phyloP scores from a whole-genome alignment of 2,113 vertebrate species.

The Ochotona curzoniae region DNA sequence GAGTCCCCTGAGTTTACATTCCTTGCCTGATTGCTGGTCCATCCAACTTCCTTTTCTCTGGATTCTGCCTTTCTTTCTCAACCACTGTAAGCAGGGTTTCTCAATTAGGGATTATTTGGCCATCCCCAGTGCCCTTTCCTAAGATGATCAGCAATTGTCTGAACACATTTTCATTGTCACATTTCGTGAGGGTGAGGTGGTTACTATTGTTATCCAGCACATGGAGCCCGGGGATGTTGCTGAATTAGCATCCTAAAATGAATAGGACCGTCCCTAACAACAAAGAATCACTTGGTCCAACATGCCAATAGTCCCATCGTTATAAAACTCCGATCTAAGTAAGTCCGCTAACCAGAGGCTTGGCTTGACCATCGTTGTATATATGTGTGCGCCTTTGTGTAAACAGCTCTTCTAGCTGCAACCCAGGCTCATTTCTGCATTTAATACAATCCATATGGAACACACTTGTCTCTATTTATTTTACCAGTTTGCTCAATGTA shows the following conservation, averaged over 20 bases:
- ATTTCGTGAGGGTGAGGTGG: background rate
- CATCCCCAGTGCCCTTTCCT: rapidly evolving
- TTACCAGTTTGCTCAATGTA: background rate
- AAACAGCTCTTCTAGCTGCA: background rate
- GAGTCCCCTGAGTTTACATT: background rate
- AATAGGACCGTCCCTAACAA: background rate
- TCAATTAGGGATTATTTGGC: background rate
- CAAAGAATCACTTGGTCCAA: background rate
- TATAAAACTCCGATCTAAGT: conserved; percentile 13
- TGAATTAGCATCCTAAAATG: background rate
- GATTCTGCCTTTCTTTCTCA: background rate
- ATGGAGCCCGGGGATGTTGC: background rate
- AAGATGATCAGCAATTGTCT: background rate
- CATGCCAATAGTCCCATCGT: background rate
- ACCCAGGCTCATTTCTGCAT: background rate
- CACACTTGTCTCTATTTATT: background rate
- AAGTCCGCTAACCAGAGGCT: background rate
- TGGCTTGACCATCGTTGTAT: background rate
- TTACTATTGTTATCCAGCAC: background rate
- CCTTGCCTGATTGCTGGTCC: background rate
- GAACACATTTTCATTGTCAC: background rate
- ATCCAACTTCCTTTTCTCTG: background rate
- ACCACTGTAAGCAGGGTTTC: background rate
- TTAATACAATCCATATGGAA: background rate
- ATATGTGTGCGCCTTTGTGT: background rate